Evolutionary conservation across 1,140 invertebrate genomes (phyloP).

Genomic region (Lepidurus apus): DNA sequence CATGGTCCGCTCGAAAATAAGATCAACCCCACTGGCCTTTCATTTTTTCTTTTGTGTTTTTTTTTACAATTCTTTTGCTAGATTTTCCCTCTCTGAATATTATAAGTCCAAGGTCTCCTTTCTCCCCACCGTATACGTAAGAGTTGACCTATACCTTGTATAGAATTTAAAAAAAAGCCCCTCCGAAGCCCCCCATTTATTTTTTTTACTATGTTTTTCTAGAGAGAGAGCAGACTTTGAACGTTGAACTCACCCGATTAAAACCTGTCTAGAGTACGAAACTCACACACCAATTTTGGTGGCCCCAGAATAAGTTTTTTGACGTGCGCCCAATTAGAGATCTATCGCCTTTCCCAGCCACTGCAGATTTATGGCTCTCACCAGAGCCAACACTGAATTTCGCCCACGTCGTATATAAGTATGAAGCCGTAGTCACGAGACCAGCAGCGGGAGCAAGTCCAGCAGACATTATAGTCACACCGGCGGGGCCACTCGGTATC

Average conservation of each 20-base stretch:
- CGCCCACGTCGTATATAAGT: background rate
- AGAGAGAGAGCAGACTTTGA: background rate
- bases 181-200: background rate
- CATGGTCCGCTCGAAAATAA: background rate
- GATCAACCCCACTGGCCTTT: background rate
- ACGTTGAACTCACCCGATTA: too few relatives aligned
- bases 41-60: background rate
- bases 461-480: slow-evolving; percentile 12
- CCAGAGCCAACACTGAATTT: background rate
- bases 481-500: background rate
- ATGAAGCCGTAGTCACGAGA: background rate
- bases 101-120: background rate
- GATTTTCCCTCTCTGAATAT: background rate
- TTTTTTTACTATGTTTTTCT: background rate
- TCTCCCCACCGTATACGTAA: background rate
- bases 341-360: background rate
- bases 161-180: background rate
- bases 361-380: background rate
- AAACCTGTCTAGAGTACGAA: background rate
- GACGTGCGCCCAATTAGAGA: slow-evolving; percentile 21
- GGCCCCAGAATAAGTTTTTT: background rate
- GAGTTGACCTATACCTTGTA: background rate
- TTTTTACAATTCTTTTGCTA: background rate
- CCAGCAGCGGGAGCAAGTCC: slow-evolving; percentile 1
- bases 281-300: background rate